phyloP scores from a whole-genome alignment of 2,888 invertebrate species.

The Brenthis ino region DNA sequence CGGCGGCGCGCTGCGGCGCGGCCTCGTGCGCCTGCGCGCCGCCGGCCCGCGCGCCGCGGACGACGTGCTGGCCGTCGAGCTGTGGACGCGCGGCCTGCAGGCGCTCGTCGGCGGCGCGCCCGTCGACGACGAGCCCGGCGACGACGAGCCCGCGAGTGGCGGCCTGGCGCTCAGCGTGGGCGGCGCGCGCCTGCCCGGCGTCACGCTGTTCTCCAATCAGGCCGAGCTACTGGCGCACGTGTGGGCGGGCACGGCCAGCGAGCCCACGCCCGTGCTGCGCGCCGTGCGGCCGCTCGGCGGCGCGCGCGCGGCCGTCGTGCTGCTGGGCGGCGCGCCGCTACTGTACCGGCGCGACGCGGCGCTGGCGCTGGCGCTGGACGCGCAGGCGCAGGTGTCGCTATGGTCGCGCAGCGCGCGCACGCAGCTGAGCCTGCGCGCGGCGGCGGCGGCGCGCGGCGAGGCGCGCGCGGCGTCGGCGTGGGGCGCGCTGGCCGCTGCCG shows the following conservation, averaged over 20 bases:
- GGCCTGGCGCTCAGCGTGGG: conserved; percentile 55
- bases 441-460: conserved; percentile 32
- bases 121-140: conserved; percentile 28
- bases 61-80: conserved; percentile 43
- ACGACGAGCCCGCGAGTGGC: conserved; percentile 45
- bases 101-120: conserved; percentile 45
- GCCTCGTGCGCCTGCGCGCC: conserved; percentile 32
- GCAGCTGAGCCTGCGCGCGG: conserved; percentile 42
- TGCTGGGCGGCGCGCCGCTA: conserved; percentile 43
- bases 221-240: conserved; percentile 66
- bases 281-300: conserved; percentile 42
- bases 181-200: conserved; percentile 52
- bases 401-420: conserved; percentile 51
- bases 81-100: conserved; percentile 57
- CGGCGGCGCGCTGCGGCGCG: conserved; percentile 32
- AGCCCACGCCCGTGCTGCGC: conserved; percentile 59
- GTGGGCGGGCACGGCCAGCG: conserved; percentile 66
- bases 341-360: conserved; percentile 36
- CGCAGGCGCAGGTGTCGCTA: conserved; percentile 50
- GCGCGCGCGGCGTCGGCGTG: conserved; percentile 41
- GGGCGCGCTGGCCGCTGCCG: conserved; percentile 35
- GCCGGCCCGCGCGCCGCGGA: conserved; percentile 28
- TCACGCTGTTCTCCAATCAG: conserved; percentile 52
- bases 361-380: conserved; percentile 43
- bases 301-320: conserved; percentile 36